Evolutionary conservation across 2,113 vertebrate genomes (phyloP).

Genomic region (Edolisoma coerulescens): DNA sequence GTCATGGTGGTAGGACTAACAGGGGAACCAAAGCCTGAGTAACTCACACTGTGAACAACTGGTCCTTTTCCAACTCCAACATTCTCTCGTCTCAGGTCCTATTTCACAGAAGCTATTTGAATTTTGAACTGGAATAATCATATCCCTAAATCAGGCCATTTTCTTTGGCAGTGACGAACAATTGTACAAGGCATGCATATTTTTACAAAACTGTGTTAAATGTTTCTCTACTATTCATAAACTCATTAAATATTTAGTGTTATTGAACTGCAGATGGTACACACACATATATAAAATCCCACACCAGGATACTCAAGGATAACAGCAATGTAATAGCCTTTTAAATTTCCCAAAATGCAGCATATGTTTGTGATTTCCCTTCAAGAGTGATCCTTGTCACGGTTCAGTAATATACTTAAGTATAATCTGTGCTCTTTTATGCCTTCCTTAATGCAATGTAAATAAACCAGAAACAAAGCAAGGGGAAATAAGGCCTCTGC

Average conservation of each 20-base stretch:
- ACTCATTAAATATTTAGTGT: slow-evolving; percentile 26
- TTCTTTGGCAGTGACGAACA: background rate
- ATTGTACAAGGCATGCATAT: background rate
- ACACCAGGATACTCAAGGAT: background rate
- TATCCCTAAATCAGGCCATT: background rate
- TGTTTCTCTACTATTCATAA: slow-evolving; percentile 2
- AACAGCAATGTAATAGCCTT: background rate
- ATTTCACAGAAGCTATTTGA: background rate
- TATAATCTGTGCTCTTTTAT: background rate
- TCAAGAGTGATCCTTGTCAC: background rate
- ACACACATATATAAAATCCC: background rate
- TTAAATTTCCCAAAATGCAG: background rate
- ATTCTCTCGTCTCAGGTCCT: background rate
- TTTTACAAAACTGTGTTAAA: slow-evolving; percentile 1
- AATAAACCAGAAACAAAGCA: slow-evolving; percentile 24
- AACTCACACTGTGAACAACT: background rate
- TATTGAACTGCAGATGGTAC: slow-evolving; percentile 9
- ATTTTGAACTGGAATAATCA: background rate
- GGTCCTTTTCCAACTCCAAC: background rate
- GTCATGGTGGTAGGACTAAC: background rate
- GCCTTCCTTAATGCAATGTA: background rate
- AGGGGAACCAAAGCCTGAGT: background rate
- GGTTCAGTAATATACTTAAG: background rate
- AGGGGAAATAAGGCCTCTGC: background rate
- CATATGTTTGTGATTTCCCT: background rate